phyloP scores from a whole-genome alignment of 1,140 invertebrate genomes.

The Limonius californicus region DNA sequence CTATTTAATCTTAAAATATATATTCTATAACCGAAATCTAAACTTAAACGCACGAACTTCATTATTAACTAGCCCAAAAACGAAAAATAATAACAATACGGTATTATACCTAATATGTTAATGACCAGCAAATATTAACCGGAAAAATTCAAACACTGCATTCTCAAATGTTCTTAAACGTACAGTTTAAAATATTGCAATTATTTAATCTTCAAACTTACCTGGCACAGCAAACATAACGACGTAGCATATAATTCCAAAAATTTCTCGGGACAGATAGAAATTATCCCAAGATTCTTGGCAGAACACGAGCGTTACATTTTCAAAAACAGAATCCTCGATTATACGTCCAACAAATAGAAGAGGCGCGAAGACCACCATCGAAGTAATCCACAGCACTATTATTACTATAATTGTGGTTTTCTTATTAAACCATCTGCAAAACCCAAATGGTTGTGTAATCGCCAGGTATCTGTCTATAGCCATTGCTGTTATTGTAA shows the following conservation, averaged over 20 bases:
- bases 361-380: constrained; percentile 64
- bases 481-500: constrained; percentile 75
- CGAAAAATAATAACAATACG: no score
- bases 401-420: constrained; percentile 60
- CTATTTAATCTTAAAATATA: no score
- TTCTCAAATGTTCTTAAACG: no score
- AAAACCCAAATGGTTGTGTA: constrained; percentile 63
- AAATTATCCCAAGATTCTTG: constrained; percentile 54
- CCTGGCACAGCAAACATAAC: constrained; percentile 70
- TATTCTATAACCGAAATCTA: no score
- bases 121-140: no score
- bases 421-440: constrained; percentile 61
- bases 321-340: constrained; percentile 14
- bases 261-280: constrained; percentile 49
- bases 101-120: no score
- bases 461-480: constrained; percentile 73
- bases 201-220: no score
- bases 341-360: constrained; percentile 41
- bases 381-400: constrained; percentile 61
- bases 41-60: no score
- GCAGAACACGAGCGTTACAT: constrained; percentile 52
- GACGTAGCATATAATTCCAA: constrained; percentile 65
- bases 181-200: no score
- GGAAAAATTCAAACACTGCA: no score
- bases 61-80: no score